Base-by-base conservation (phyloP, 1,140 invertebrate genomes). In the Physella acuta region DNA sequence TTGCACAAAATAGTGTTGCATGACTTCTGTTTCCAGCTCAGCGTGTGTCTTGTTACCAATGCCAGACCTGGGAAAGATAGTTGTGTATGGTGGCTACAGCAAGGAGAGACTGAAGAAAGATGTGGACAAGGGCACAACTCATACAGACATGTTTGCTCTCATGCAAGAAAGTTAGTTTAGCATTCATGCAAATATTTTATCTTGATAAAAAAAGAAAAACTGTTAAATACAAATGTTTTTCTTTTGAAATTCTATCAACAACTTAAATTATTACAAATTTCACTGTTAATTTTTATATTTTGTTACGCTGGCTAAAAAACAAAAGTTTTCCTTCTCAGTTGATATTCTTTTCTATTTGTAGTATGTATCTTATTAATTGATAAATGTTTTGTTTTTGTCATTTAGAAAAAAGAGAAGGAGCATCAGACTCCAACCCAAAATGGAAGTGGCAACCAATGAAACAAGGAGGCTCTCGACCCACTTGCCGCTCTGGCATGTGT, bases 41-140 rank as follows among this genome's bases (percentile, higher is more conserved):
- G 92, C 89, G 14, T 93, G 91, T 80, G 88, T 91, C 62, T 89
- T 92, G 84, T 85, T 87, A 3, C 82, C 88, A 5, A 78, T 89
- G 24, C 80, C 85, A 5, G 90, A 92, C 81, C 71, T 72, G 26
- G 88, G 88, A 0, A 87, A 87, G 73, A 84, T 97, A 36, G 77
- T 94, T 24, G 84, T 97, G 44, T 94, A 92, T 88, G 94, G 94
- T 14, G 94, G 94, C 0, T 97, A 95, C 82, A 92, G 90, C 68
- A 92, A 92, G 85, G 87, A 93, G 78, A 87, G 88, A 82, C 77
- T 93, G 69, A 91, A 94, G 82, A 90, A 93, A 84, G 89, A 94
- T 81, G 87, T 91, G 1, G 94, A 97, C 78, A 90, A 91, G 55
- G 94, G 94, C 31, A 86, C 88, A 31, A 89, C 91, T 5, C 92